Conservation (phyloP, 2,113 vertebrate species). For the Antechinus stuartii region DNA sequence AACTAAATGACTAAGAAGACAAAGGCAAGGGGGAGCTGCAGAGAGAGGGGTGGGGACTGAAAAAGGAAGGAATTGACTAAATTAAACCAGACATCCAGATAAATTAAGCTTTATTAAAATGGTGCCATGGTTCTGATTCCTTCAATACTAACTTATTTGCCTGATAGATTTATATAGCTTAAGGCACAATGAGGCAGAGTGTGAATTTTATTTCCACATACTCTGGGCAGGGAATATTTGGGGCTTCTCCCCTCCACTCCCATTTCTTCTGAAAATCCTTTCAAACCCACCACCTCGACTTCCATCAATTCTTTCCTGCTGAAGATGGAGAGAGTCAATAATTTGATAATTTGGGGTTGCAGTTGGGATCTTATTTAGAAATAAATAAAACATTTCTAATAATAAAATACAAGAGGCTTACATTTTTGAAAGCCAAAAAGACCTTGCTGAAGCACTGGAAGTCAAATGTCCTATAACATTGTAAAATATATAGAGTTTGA, state of each 20-base stretch:
- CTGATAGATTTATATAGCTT: neutral
- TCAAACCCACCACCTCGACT: neutral
- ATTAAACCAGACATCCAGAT: conserved; percentile 7
- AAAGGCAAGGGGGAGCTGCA: neutral
- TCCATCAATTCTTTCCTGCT: neutral
- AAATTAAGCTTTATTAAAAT: conserved; percentile 32
- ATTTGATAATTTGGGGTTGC: too few relatives aligned
- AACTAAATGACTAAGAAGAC: conserved; percentile 12
- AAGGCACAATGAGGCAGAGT: neutral
- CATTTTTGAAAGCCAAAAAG: conserved; percentile 20
- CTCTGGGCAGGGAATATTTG: neutral
- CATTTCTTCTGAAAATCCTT: neutral
- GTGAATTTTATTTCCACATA: neutral
- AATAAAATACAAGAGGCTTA: neutral
- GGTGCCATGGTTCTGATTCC: conserved; percentile 33
- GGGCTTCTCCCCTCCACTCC: neutral
- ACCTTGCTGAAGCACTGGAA: conserved; percentile 7
- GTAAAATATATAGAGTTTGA: conserved; percentile 41
- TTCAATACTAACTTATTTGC: conserved; percentile 20
- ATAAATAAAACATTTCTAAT: conserved; percentile 2
- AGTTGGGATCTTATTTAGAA: neutral
- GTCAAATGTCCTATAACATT: conserved; percentile 16
- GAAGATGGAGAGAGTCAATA: neutral
- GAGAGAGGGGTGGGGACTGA: neutral
- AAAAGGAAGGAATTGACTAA: neutral